Evolutionary conservation across 1,140 invertebrate genomes (phyloP).

Genomic region (Sarcophaga peregrina): DNA sequence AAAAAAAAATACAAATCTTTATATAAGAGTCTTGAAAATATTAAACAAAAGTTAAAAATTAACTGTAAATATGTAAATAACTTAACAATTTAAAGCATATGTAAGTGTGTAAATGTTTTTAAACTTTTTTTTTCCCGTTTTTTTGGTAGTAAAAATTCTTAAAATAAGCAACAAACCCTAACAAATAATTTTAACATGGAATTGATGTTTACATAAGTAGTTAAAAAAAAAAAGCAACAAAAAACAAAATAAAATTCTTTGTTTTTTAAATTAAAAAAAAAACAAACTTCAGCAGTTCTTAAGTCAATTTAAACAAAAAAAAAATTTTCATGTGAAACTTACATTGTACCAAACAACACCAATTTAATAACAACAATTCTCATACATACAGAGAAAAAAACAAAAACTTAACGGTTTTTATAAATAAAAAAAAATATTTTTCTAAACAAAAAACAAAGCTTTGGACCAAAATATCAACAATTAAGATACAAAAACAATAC

Average conservation of each 20-base stretch:
- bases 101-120: neutral
- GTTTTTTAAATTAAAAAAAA: neutral
- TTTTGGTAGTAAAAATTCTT: too few relatives aligned
- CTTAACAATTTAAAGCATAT: neutral
- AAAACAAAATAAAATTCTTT: too few relatives aligned
- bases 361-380: too few relatives aligned
- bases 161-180: neutral
- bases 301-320: neutral
- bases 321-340: neutral
- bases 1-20: too few relatives aligned
- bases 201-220: slow-evolving; percentile 24
- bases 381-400: too few relatives aligned
- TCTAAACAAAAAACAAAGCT: neutral
- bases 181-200: slow-evolving; percentile 6
- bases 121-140: neutral
- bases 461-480: slow-evolving; percentile 1
- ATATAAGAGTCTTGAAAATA: too few relatives aligned
- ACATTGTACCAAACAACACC: neutral
- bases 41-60: neutral
- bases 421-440: neutral
- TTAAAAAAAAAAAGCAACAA: neutral
- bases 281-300: too few relatives aligned
- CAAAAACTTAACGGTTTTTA: too few relatives aligned
- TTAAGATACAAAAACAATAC: neutral
- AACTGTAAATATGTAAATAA: slow-evolving; percentile 5